phyloP scores from a whole-genome alignment of 2,113 vertebrate species.

The Dromaius novaehollandiae region DNA sequence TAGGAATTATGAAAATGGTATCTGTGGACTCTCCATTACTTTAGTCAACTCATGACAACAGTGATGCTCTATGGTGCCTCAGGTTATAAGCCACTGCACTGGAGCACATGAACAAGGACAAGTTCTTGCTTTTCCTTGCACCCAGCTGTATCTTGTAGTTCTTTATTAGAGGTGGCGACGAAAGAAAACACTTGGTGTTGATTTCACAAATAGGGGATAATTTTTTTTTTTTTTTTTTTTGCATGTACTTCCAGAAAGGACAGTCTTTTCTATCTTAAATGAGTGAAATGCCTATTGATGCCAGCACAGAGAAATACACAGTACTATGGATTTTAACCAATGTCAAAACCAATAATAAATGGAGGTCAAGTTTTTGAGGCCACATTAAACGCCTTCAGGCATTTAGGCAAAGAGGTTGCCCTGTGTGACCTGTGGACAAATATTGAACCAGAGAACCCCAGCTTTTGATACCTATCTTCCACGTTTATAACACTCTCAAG shows the following conservation, averaged over 20 bases:
- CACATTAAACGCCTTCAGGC: too few species aligned
- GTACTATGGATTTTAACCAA: not conserved
- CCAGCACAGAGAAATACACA: not conserved
- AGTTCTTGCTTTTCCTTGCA: not conserved
- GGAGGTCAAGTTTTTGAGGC: too few species aligned
- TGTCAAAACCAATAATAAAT: not conserved
- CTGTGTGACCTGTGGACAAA: too few species aligned
- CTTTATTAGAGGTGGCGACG: not conserved
- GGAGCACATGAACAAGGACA: not conserved
- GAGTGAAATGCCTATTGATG: not conserved
- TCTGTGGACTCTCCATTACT: not conserved
- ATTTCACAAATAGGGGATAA: not conserved
- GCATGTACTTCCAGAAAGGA: not conserved
- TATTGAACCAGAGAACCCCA: too few species aligned
- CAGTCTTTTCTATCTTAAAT: not conserved
- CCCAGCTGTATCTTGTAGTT: too few species aligned
- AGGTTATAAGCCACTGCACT: not conserved
- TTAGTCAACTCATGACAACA: not conserved
- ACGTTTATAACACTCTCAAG: too few species aligned
- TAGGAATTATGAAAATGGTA: not conserved
- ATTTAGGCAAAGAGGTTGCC: too few species aligned
- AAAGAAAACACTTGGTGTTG: not conserved
- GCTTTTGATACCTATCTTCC: too few species aligned
- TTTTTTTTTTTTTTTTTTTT: not conserved
- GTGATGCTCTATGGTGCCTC: too few species aligned